Percentiles rank a stretch among this genome's conserved stretches.
These are phyloP conservation scores for Pimephales promelas DNA, from an alignment of 2,113 vertebrate genomes.

Conservation along the genomic window DNA sequence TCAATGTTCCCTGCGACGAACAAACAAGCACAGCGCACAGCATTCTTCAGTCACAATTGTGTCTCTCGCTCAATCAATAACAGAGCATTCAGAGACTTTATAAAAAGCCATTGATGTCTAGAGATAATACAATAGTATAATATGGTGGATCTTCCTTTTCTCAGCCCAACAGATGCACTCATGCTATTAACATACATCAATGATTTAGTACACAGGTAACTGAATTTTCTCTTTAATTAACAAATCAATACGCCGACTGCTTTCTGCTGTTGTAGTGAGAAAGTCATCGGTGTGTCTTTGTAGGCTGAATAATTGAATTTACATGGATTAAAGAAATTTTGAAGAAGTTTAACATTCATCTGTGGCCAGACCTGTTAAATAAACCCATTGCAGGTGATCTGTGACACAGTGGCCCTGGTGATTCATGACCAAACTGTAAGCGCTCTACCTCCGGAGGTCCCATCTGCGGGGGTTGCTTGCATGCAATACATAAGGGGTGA, in stretches of 20 bases:
- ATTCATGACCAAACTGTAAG: conserved; percentile 29
- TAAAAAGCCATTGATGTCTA: conserved; percentile 47
- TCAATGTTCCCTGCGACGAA: conserved; percentile 22
- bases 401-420: conserved; percentile 21
- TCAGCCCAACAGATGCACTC: conserved; percentile 9
- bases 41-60: conserved; percentile 37
- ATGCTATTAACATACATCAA: conserved; percentile 5
- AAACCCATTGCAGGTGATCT: conserved; percentile 39
- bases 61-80: conserved; percentile 46
- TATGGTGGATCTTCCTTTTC: conserved; percentile 20
- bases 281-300: conserved; percentile 25
- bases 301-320: conserved; percentile 22
- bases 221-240: conserved; percentile 36
- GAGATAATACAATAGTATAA: conserved; percentile 50
- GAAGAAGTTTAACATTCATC: conserved; percentile 34
- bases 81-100: conserved; percentile 53
- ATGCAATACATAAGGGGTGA: conserved; percentile 31
- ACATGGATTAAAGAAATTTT: conserved; percentile 40
- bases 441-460: conserved; percentile 12
- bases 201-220: conserved; percentile 43
- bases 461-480: conserved; percentile 31
- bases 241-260: conserved; percentile 40
- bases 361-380: conserved; percentile 36
- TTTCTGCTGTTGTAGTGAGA: conserved; percentile 30
- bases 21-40: conserved; percentile 34